Evolutionary conservation across 2,888 invertebrate genomes (phyloP).

Genomic region (Axea sp.): DNA sequence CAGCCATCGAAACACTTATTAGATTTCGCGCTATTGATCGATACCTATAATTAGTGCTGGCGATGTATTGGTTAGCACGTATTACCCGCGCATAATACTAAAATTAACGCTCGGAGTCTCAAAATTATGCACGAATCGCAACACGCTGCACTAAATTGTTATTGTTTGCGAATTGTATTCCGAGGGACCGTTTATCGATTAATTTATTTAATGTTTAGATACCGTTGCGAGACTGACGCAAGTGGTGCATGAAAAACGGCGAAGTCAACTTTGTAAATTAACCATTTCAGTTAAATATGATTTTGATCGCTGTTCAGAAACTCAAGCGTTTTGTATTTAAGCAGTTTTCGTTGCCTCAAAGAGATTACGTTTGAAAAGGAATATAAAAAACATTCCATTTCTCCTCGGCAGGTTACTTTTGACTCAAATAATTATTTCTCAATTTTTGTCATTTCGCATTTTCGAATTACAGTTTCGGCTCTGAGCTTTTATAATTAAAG

Average conservation of each 20-base stretch:
- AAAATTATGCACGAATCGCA: slow-evolving; percentile 47
- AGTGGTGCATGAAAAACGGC: slow-evolving; percentile 3
- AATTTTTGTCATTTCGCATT: too few relatives aligned
- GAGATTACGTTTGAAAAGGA: too few relatives aligned
- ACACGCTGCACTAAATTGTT: slow-evolving; percentile 24
- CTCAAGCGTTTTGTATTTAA: too few relatives aligned
- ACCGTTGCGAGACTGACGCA: slow-evolving; percentile 5
- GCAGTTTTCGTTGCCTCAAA: too few relatives aligned
- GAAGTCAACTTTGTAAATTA: not conserved
- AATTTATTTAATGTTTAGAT: slow-evolving; percentile 31
- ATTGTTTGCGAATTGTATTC: slow-evolving; percentile 16
- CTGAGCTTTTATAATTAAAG: too few relatives aligned
- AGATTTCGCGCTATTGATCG: slow-evolving; percentile 47
- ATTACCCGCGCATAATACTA: slow-evolving; percentile 36
- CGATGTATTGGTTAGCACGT: slow-evolving; percentile 43
- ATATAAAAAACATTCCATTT: too few relatives aligned
- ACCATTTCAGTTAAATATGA: not conserved
- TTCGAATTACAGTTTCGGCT: too few relatives aligned
- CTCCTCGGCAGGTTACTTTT: too few relatives aligned
- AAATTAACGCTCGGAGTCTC: slow-evolving; percentile 37
- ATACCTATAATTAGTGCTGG: slow-evolving; percentile 38
- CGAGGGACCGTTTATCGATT: slow-evolving; percentile 14
- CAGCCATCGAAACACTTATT: slow-evolving; percentile 38
- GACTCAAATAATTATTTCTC: too few relatives aligned
- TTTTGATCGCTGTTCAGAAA: not conserved